Percentiles rank a stretch among this genome's conserved stretches.
Conservation (phyloP, 2,888 invertebrate genomes). For the Chaetogeoica ovagalla region DNA sequence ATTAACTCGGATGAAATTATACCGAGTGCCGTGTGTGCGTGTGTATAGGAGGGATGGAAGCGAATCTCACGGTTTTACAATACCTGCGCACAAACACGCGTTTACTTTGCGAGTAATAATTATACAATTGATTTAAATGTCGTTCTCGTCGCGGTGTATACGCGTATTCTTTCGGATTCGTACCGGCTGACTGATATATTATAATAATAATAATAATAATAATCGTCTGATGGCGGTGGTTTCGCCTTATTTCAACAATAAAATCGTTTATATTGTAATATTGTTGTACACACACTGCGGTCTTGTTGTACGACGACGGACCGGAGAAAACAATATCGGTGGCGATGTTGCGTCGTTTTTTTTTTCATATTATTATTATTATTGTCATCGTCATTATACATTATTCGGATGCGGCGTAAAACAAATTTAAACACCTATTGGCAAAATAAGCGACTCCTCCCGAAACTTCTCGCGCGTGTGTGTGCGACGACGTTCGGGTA, state of each 20-base stretch:
- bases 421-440: constrained; percentile 28
- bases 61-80: too few species aligned
- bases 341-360: not conserved
- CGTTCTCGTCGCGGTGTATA: too few species aligned
- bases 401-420: not conserved
- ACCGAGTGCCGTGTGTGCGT: too few species aligned
- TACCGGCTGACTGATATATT: not conserved
- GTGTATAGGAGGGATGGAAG: too few species aligned
- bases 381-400: not conserved
- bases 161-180: not conserved
- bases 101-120: too few species aligned
- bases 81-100: too few species aligned
- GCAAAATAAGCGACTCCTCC: not conserved
- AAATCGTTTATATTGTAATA: not conserved
- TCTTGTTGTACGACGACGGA: not conserved
- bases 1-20: too few species aligned
- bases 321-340: constrained; percentile 8
- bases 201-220: not conserved
- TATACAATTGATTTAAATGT: too few species aligned
- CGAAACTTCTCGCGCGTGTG: not conserved
- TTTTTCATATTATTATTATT: not conserved
- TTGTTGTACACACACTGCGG: too few species aligned
- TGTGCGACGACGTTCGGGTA: not conserved
- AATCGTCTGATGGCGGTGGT: not conserved
- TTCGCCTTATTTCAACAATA: not conserved